phyloP scores from a whole-genome alignment of 2,113 vertebrate species.

The Atrichornis clamosus region DNA sequence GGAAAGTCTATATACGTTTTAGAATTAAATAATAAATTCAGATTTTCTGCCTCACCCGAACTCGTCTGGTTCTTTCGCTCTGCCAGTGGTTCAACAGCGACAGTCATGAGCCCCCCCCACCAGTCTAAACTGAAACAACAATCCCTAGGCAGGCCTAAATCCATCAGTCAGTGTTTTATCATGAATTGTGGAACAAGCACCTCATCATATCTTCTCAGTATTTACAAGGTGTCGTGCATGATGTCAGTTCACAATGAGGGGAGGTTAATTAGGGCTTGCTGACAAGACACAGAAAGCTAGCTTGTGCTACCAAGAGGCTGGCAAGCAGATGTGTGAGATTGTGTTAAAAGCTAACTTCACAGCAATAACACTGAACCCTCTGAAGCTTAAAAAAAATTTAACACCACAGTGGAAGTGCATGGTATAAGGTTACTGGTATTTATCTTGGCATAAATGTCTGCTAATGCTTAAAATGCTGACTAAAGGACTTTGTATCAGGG shows the following conservation, averaged over 20 bases:
- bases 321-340: background rate
- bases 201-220: background rate
- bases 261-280: background rate
- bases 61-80: too few relatives aligned
- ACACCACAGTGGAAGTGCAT: background rate
- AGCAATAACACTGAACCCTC: background rate
- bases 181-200: background rate
- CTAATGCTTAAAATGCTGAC: background rate
- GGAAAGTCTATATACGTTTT: too few relatives aligned
- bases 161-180: background rate
- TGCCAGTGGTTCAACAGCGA: too few relatives aligned
- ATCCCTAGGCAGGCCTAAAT: background rate
- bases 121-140: background rate
- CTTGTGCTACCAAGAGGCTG: background rate
- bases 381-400: background rate
- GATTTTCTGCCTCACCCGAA: too few relatives aligned
- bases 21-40: too few relatives aligned
- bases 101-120: too few relatives aligned
- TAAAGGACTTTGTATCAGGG: background rate
- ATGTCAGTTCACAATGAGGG: background rate
- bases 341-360: background rate
- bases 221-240: background rate
- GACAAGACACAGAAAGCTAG: background rate
- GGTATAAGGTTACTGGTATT: background rate
- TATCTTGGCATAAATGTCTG: background rate